Evolutionary conservation across 2,888 invertebrate genomes (phyloP).

Genomic region (Limenitis camilla): DNA sequence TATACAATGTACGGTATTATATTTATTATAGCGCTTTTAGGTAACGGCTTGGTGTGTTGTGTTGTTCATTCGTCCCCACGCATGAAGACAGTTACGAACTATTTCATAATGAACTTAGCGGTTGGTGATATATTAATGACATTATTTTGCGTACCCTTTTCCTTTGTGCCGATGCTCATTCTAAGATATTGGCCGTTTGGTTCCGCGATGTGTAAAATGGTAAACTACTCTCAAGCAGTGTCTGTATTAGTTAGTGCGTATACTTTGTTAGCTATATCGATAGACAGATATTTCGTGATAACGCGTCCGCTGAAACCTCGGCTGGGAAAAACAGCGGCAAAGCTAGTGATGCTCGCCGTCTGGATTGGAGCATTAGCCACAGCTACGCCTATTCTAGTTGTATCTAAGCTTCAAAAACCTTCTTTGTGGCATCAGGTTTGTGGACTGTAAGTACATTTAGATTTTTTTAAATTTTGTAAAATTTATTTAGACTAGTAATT

Average conservation of each 20-base stretch:
- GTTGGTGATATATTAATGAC: constrained; percentile 93
- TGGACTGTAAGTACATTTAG: constrained; percentile 62
- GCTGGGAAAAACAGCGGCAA: constrained; percentile 81
- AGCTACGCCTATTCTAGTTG: constrained; percentile 86
- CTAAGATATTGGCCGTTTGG: constrained; percentile 94
- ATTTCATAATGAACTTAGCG: constrained; percentile 91
- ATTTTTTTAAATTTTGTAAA: not conserved
- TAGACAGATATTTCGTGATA: constrained; percentile 92
- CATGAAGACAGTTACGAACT: constrained; percentile 94
- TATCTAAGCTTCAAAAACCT: constrained; percentile 76
- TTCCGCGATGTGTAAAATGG: constrained; percentile 82
- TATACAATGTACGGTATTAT: constrained; percentile 82
- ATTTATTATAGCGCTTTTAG: constrained; percentile 80
- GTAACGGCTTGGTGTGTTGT: constrained; percentile 89
- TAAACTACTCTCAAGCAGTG: constrained; percentile 86
- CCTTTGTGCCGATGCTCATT: constrained; percentile 85
- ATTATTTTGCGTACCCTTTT: constrained; percentile 91
- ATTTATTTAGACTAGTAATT: not conserved
- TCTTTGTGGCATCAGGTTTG: constrained; percentile 71
- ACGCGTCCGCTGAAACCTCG: constrained; percentile 90
- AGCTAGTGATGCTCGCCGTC: constrained; percentile 79
- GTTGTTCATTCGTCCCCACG: constrained; percentile 87
- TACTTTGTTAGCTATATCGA: constrained; percentile 91
- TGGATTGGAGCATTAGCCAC: constrained; percentile 86
- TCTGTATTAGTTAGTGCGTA: constrained; percentile 91